Conservation (phyloP, 2,113 vertebrate genomes). For the Albula goreensis region DNA sequence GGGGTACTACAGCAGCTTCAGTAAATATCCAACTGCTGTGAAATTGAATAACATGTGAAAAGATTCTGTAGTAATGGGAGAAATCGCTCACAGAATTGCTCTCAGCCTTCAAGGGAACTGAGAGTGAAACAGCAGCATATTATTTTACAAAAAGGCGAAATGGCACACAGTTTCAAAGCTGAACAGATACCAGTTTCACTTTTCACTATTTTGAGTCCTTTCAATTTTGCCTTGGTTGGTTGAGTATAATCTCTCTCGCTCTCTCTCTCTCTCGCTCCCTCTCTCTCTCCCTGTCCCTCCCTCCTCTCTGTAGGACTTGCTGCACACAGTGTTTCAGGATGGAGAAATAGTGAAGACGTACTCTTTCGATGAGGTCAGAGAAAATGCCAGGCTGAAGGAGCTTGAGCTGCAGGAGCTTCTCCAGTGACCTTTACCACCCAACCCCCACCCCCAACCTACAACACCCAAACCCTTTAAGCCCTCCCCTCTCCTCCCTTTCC, state of each 20-base stretch:
- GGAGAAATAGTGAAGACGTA: slow-evolving; percentile 92
- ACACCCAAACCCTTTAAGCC: background rate
- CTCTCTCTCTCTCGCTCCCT: background rate
- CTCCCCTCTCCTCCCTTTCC: slow-evolving; percentile 14
- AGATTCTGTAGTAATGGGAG: too few species aligned
- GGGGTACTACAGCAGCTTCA: too few species aligned
- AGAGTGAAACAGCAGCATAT: too few species aligned
- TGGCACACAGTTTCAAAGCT: background rate
- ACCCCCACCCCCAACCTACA: background rate
- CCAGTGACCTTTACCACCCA: slow-evolving; percentile 63
- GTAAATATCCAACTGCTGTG: too few species aligned
- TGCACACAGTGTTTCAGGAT: slow-evolving; percentile 94
- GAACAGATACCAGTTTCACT: background rate
- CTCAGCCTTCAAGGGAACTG: too few species aligned
- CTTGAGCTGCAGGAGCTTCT: slow-evolving; percentile 78
- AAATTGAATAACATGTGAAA: too few species aligned
- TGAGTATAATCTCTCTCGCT: background rate
- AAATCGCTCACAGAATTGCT: too few species aligned
- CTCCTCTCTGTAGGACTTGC: slow-evolving; percentile 80
- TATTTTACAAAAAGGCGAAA: too few species aligned
- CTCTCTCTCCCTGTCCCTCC: slow-evolving; percentile 6
- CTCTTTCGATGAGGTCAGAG: slow-evolving; percentile 94
- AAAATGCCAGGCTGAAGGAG: slow-evolving; percentile 88
- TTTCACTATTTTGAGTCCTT: background rate
- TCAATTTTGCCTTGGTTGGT: background rate